A percentile compares a stretch with the other conserved stretches of the same genome.
phyloP scores from a whole-genome alignment of 2,113 vertebrate species.

The Ictidomys tridecemlineatus region DNA sequence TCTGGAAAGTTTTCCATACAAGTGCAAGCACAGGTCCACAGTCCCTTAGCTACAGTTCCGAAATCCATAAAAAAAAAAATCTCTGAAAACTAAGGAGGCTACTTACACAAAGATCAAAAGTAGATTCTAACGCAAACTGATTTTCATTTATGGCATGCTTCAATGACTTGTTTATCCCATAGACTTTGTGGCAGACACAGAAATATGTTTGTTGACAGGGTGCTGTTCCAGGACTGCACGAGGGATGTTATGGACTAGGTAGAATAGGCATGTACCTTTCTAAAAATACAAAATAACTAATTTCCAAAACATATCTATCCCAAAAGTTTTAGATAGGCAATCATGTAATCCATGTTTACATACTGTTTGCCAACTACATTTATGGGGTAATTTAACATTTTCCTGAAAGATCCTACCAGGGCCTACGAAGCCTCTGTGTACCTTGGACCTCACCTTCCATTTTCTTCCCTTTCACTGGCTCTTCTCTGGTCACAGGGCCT shows the following conservation, averaged over 20 bases:
- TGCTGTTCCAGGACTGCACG: neutral
- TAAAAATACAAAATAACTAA: neutral
- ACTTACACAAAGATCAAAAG: neutral
- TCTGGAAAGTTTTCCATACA: neutral
- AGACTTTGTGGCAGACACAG: neutral
- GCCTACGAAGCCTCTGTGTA: neutral
- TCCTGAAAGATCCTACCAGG: neutral
- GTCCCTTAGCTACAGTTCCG: neutral
- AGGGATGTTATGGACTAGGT: neutral
- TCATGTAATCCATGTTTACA: neutral
- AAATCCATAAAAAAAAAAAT: neutral
- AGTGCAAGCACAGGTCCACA: neutral
- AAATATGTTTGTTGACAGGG: neutral
- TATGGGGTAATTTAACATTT: constrained; percentile 11
- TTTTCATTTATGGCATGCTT: too few relatives aligned
- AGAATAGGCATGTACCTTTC: neutral
- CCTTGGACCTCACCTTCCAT: neutral
- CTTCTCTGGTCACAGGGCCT: neutral
- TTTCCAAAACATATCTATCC: constrained; percentile 25
- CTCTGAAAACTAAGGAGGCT: neutral
- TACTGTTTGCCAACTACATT: neutral
- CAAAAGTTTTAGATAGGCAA: neutral
- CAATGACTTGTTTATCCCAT: neutral
- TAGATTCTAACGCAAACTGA: too few relatives aligned
- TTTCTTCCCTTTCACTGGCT: neutral